These are phyloP conservation scores for Leptonema lineaticorne DNA, from an alignment of 1,140 invertebrate species.

Conservation along the genomic window DNA sequence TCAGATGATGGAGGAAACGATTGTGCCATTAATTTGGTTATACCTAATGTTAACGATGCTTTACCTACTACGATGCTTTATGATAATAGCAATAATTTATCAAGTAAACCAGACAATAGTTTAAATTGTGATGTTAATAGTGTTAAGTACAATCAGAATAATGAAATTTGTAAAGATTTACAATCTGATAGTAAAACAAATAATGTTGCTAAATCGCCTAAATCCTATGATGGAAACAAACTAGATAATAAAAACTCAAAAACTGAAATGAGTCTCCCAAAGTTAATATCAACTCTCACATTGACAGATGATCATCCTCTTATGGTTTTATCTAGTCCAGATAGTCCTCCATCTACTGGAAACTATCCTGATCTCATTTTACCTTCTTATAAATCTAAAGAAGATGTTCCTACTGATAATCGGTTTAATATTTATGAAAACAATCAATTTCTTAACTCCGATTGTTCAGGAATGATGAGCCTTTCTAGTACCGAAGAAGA, in stretches of 20 bases:
- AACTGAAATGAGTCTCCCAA: slow-evolving; percentile 12
- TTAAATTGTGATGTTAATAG: slow-evolving; percentile 4
- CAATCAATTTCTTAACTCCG: slow-evolving; percentile 32
- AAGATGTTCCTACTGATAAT: not conserved
- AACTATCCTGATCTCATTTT: slow-evolving; percentile 39
- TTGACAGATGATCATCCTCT: slow-evolving; percentile 40
- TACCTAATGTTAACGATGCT: not conserved
- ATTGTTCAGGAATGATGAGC: slow-evolving; percentile 36
- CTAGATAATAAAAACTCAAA: slow-evolving; percentile 1
- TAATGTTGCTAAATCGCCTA: not conserved
- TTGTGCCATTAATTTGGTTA: not conserved
- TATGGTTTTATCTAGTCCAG: slow-evolving; percentile 40
- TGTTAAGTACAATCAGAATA: slow-evolving; percentile 9
- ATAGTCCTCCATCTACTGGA: slow-evolving; percentile 37
- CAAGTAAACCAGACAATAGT: slow-evolving; percentile 15
- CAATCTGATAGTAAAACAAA: not conserved
- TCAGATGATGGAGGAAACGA: not conserved
- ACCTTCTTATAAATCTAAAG: slow-evolving; percentile 26
- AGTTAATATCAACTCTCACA: slow-evolving; percentile 36
- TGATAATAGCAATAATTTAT: slow-evolving; percentile 16
- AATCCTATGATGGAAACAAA: not conserved
- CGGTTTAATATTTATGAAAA: slow-evolving; percentile 4
- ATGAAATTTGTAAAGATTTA: slow-evolving; percentile 6
- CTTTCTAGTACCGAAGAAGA: slow-evolving; percentile 39
- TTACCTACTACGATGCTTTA: not conserved